Base-by-base conservation (phyloP, 2,113 vertebrate species). In the Emydura subglobosa region DNA sequence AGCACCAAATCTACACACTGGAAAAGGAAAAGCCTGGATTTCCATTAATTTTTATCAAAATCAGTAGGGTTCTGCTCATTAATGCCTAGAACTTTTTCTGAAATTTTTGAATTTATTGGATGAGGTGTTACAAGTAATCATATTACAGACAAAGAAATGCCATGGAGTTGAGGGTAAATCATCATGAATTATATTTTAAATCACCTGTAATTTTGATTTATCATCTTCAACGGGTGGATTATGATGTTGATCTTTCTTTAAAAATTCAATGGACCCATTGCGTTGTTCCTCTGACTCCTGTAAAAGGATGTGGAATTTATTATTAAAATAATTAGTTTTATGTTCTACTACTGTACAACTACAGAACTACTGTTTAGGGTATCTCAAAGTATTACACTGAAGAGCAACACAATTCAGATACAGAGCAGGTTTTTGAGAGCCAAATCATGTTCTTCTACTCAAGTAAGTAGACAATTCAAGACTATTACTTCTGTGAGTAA, bases 121-220 rank as follows among this genome's bases (percentile, higher is more conserved):
- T 65, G 49, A 74, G 91, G 68, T 84, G 55, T 13, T 44, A 42
- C 6, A 27, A 76, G n/a, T 9, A 24, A 11, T 9, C 78, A 39
- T 51, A n/a, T 10, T 82, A 82, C 59, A 34, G 12, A 22, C 11
- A 47, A 91, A 21, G 14, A 90, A 80, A 50, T 51, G 11, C 10
- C 47, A 88, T 5, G 39, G 34, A 79, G 47, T 49, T 83, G 16
- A 47, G 47, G 44, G 12, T 4, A 65, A 14, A 44, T 25, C 74
- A 6, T 53, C 5, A 49, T 21, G 74, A 31, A 59, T 50, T 7
- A n/a, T 34, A 57, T 87, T 88, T 49, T 84, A 68, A 79, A 96
- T 92, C 89, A 99, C 99, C 99, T 99, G 99, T 86, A 99, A 93
- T 94, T 99, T 99, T 87, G 98, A 98, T 89, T 98, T 99, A 78